Base-by-base conservation (phyloP, 2,888 invertebrate genomes). In the Calameuta filiformis region DNA sequence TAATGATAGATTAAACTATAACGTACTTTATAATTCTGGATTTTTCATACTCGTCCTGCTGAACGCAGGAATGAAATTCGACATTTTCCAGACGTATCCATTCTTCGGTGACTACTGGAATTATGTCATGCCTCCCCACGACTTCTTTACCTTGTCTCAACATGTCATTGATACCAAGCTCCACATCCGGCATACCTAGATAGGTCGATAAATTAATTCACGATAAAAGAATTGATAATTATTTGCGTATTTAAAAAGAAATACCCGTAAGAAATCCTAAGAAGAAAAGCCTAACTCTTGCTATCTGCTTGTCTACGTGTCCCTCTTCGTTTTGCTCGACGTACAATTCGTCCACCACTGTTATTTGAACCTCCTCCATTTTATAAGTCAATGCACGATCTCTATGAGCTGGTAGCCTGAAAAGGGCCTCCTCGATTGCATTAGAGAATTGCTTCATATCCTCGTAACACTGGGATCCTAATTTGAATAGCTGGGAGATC, bases 131-230 rank as follows among this genome's bases (percentile, higher is more conserved):
- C 4, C 99, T 94, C 0, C 99, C 98, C 1, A 99, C 99, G 76
- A 99, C 98, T 94, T 99, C 99, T 92, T 96, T 96, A n/a, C 99
- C 99, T 92, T 98, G 98, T n/a, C 99, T 94, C 92, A 97, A 95
- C 94, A 98, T 95, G 92, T 99, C 99, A 92, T 99, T 99, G 79
- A 99, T 95, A 4, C 99, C 99, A 85, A 99, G 93, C 92, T 99
- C 99, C 83, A 99, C 95, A 89, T 97, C 96, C 4, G 99, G 99
- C 96, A 98, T 97, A 77, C 98, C 97, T 95, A 80, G 11, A 85
- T 77, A 35, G 15, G 71, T 74, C 73, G 9, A 56, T 23, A 23
- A 56, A 56, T 23, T 56, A 56, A 56, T 23, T 56, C 23, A 68
- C 56, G 12, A 35, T 75, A 40, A 77, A 4, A 40, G 33, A 68